Evolutionary conservation across 2,797 vertebrate species (phyloP).

Genomic region (Gallinago nigripennis): DNA sequence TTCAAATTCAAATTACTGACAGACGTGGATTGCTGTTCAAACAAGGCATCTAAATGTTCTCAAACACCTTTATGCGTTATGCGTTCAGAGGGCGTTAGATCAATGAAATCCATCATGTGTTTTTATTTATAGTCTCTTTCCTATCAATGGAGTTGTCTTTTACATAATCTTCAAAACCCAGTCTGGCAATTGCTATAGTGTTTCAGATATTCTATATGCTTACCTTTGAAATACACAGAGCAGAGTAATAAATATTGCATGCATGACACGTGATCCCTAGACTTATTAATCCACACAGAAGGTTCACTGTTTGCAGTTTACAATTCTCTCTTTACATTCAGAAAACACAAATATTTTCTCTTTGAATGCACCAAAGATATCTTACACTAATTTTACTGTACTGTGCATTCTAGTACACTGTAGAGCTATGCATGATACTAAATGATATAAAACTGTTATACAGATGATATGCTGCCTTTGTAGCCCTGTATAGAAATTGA

Average conservation of each 20-base stretch:
- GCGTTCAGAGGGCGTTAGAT: slow-evolving; percentile 17
- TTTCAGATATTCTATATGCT: slow-evolving; percentile 28
- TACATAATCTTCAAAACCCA: background rate
- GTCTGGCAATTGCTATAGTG: slow-evolving; percentile 10
- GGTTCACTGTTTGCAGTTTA: background rate
- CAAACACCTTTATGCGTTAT: slow-evolving; percentile 43
- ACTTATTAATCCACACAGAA: slow-evolving; percentile 5
- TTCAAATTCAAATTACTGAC: slow-evolving; percentile 62
- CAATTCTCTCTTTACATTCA: background rate
- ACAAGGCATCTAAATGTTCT: slow-evolving; percentile 42
- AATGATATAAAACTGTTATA: background rate
- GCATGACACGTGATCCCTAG: background rate
- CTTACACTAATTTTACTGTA: background rate
- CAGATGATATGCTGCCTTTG: background rate
- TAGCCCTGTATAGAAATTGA: background rate
- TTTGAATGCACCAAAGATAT: background rate
- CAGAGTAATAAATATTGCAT: slow-evolving; percentile 12
- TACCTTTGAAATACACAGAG: slow-evolving; percentile 2
- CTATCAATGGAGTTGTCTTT: background rate
- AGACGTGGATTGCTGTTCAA: slow-evolving; percentile 55
- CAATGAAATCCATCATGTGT: slow-evolving; percentile 21
- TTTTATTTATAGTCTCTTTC: slow-evolving; percentile 30
- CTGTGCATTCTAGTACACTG: background rate
- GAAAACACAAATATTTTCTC: background rate
- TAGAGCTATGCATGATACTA: background rate